phyloP scores from a whole-genome alignment of 2,113 vertebrate species.

The Sprattus sprattus region DNA sequence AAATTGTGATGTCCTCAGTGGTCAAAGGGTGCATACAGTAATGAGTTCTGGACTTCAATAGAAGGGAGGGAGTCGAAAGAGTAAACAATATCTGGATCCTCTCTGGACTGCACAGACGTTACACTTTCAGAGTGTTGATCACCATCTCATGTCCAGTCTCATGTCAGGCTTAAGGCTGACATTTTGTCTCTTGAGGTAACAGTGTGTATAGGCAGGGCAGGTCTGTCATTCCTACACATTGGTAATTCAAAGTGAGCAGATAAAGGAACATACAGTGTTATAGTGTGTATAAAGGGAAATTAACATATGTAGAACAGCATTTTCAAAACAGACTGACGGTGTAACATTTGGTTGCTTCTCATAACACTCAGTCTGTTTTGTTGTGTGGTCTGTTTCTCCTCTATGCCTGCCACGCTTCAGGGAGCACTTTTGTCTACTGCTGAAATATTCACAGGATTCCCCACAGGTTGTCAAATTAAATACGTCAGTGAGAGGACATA shows the following conservation, averaged over 20 bases:
- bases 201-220: too few species aligned
- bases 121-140: not conserved
- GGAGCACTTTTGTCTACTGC: slow-evolving; percentile 4
- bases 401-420: not conserved
- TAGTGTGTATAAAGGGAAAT: too few species aligned
- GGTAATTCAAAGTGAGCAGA: too few species aligned
- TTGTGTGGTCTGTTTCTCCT: not conserved
- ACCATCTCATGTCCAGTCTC: not conserved
- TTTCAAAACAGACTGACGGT: too few species aligned
- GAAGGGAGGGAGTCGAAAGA: not conserved
- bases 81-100: not conserved
- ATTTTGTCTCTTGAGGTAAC: too few species aligned
- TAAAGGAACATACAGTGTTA: too few species aligned
- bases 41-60: not conserved
- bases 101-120: not conserved
- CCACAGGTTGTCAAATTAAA: not conserved
- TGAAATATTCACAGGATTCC: slow-evolving; percentile 4
- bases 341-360: not conserved
- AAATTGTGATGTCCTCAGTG: not conserved
- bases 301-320: too few species aligned
- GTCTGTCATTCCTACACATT: too few species aligned
- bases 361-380: not conserved
- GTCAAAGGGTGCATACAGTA: not conserved
- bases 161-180: too few species aligned
- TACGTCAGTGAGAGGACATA: not conserved